A percentile compares a stretch with the other conserved stretches of the same genome.
These are phyloP conservation scores for Phoxinus dragarum DNA, from an alignment of 2,797 vertebrate genomes.

Conservation along the genomic window DNA sequence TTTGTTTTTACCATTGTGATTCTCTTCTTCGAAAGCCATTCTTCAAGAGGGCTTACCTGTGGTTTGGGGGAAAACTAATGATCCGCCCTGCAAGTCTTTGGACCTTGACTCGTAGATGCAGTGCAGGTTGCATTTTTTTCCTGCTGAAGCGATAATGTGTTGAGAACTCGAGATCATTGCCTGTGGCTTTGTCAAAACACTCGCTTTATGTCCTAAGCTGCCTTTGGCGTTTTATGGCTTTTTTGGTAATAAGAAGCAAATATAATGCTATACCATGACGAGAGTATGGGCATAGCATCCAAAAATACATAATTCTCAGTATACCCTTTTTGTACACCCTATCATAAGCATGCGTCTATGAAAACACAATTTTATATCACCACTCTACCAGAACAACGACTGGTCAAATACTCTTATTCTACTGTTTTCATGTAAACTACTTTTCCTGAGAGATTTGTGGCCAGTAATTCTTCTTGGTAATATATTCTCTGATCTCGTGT, in stretches of 20 bases:
- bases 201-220: background rate
- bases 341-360: background rate
- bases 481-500: background rate
- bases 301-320: background rate
- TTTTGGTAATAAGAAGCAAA: background rate
- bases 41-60: background rate
- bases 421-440: background rate
- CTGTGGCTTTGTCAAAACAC: constrained; percentile 2
- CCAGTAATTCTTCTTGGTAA: background rate
- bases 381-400: background rate
- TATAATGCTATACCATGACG: background rate
- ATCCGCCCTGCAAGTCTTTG: constrained; percentile 11
- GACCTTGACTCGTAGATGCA: constrained; percentile 19
- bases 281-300: background rate
- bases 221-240: constrained; percentile 15
- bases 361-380: background rate
- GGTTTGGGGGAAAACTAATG: constrained; percentile 23
- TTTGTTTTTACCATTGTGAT: background rate
- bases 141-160: constrained; percentile 19
- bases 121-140: background rate
- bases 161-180: constrained; percentile 25
- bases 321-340: background rate
- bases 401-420: background rate
- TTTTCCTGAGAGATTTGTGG: background rate
- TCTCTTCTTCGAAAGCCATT: background rate